Conservation (phyloP, 2,797 vertebrate genomes). For the Pogonophryne albipinna region DNA sequence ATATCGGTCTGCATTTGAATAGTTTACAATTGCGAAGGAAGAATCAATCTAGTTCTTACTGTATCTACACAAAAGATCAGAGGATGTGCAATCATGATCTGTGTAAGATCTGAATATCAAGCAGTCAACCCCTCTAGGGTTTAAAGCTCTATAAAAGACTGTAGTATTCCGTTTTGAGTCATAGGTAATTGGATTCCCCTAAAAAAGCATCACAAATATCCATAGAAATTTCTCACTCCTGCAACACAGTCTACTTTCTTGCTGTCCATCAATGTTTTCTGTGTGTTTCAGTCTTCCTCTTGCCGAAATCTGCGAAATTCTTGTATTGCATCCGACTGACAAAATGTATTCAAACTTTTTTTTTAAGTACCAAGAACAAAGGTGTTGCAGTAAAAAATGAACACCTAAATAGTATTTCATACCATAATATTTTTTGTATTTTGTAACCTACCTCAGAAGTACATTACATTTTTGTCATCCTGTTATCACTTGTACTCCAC, state of each 20-base stretch:
- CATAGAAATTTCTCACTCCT: background rate
- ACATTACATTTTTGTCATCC: background rate
- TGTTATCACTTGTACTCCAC: background rate
- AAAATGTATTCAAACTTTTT: background rate
- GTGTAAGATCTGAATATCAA: background rate
- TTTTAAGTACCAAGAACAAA: too few relatives aligned
- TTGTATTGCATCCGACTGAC: background rate
- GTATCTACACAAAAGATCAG: constrained; percentile 12
- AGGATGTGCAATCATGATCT: constrained; percentile 10
- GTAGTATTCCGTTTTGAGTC: background rate
- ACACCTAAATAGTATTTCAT: background rate
- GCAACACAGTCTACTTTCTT: background rate
- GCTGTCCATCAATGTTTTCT: background rate
- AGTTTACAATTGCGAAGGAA: constrained; percentile 39
- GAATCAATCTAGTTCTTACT: constrained; percentile 37
- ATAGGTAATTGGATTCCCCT: constrained; percentile 19
- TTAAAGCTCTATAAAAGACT: background rate
- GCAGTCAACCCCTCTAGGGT: background rate
- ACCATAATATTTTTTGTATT: background rate
- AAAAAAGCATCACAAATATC: background rate
- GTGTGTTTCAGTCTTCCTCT: background rate
- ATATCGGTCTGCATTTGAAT: constrained; percentile 76
- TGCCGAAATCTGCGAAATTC: background rate
- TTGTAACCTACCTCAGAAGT: background rate
- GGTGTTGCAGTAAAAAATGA: too few relatives aligned